These are phyloP conservation scores for Cyprinodon brontotheroides DNA, from an alignment of 2,113 vertebrate genomes.

Conservation along the genomic window DNA sequence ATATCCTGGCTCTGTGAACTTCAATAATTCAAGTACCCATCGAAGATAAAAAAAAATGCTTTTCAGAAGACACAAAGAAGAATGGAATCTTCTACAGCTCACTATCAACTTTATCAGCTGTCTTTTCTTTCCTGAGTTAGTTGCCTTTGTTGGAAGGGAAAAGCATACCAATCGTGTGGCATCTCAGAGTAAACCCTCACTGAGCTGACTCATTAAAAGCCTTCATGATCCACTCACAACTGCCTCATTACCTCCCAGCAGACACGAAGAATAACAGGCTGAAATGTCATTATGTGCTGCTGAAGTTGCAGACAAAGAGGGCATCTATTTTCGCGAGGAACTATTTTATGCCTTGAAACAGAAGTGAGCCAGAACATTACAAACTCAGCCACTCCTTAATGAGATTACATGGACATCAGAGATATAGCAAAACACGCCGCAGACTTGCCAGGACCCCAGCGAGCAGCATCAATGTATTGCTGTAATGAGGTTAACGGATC, in stretches of 20 bases:
- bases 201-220: constrained; percentile 45
- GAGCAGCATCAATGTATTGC: constrained; percentile 53
- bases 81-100: constrained; percentile 14
- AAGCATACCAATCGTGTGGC: constrained; percentile 29
- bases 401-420: constrained; percentile 50
- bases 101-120: constrained; percentile 21
- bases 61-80: constrained; percentile 20
- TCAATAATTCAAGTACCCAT: constrained; percentile 68
- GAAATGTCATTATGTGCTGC: constrained; percentile 36
- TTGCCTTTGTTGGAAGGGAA: constrained; percentile 37
- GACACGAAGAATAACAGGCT: constrained; percentile 44
- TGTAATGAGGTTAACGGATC: constrained; percentile 58
- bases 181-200: constrained; percentile 23
- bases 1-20: constrained; percentile 48
- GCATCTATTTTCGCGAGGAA: constrained; percentile 49
- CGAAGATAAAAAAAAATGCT: constrained; percentile 25
- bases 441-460: constrained; percentile 22
- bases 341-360: constrained; percentile 31
- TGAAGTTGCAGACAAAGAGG: constrained; percentile 42
- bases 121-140: constrained; percentile 20
- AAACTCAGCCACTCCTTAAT: constrained; percentile 46
- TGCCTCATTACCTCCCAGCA: constrained; percentile 35
- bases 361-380: constrained; percentile 23
- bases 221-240: constrained; percentile 37
- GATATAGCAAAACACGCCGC: constrained; percentile 20